Conservation (phyloP, 2,113 vertebrate genomes). For the Solenodon paradoxus region DNA sequence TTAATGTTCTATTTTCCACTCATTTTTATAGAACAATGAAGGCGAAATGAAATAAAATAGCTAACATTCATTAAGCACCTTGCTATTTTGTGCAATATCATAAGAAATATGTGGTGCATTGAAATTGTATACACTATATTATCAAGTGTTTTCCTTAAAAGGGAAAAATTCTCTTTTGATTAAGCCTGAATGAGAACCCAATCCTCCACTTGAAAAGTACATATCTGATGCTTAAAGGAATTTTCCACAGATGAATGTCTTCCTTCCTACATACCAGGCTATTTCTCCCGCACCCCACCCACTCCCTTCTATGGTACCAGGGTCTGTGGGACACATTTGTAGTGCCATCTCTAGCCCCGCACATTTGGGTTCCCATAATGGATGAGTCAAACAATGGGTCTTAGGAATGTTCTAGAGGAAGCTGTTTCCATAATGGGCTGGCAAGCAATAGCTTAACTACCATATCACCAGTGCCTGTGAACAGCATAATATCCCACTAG, state of each 20-base stretch:
- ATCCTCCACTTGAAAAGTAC: neutral
- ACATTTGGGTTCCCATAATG: neutral
- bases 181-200: slow-evolving; percentile 24
- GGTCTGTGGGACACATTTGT: neutral
- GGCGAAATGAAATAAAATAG: slow-evolving; percentile 28
- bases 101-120: neutral
- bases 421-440: neutral
- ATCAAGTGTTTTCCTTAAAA: neutral
- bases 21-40: slow-evolving; percentile 15
- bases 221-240: neutral
- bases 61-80: neutral
- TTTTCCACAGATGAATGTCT: neutral
- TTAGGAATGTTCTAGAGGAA: neutral
- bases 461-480: neutral
- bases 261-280: neutral
- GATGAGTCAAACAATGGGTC: neutral
- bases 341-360: neutral
- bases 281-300: neutral
- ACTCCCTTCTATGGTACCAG: too few relatives aligned
- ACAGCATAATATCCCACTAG: neutral
- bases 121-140: neutral
- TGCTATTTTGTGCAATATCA: neutral
- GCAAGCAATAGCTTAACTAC: neutral
- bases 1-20: slow-evolving; percentile 12
- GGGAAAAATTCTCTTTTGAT: slow-evolving; percentile 46